Evolutionary conservation across 2,113 vertebrate species (phyloP).

Genomic region (Myanophis thanlyinensis): DNA sequence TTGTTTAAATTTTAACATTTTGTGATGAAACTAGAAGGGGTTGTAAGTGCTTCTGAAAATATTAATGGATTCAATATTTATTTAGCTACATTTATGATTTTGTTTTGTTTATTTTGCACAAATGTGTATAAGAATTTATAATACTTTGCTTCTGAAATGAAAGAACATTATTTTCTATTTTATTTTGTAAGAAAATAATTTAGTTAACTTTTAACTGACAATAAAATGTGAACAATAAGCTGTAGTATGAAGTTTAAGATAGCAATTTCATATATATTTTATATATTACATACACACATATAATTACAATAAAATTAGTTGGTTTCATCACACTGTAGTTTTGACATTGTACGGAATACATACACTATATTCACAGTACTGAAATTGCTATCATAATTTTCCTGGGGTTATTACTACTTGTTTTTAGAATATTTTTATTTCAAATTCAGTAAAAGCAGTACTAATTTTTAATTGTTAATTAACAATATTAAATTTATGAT

Average conservation of each 20-base stretch:
- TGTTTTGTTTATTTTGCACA: background rate
- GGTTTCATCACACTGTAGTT: constrained; percentile 18
- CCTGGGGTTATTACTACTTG: background rate
- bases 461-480: background rate
- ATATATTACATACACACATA: too few relatives aligned
- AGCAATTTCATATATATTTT: too few relatives aligned
- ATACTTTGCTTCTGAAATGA: background rate
- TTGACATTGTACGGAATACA: constrained; percentile 19
- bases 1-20: background rate
- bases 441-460: background rate
- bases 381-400: background rate
- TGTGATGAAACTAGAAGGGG: background rate
- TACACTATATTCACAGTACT: constrained; percentile 23
- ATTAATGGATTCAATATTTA: background rate
- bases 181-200: background rate
- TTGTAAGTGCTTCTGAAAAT: background rate
- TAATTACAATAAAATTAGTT: constrained; percentile 15
- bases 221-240: background rate
- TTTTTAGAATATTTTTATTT: background rate
- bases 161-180: background rate
- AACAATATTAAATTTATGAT: background rate
- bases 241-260: too few relatives aligned
- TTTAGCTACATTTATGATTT: background rate
- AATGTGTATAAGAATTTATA: background rate
- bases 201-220: background rate